Base-by-base conservation (phyloP, 1,140 invertebrate genomes). In the Pseudomyrmex sp. region DNA sequence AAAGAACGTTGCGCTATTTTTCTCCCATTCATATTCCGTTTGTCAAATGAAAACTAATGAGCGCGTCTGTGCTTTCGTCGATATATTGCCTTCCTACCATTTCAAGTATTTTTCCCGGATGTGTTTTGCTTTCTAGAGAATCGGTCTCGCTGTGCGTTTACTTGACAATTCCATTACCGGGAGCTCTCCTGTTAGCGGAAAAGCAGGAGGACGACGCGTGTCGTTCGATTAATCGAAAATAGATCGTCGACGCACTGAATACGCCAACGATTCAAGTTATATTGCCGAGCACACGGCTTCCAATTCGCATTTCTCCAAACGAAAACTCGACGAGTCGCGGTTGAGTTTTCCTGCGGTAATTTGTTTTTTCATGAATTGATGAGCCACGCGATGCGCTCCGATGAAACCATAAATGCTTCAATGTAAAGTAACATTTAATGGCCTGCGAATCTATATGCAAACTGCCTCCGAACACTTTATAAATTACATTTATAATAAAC, bases 101-200 rank as follows among this genome's bases (percentile, higher is more conserved):
- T 80, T 13, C 76, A 79, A 79, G 65, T 79, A 70, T 70, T 79
- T 79, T 80, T 72, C 26, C 66, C 76, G 76, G 66, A 80, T 80
- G 54, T 80, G 76, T 80, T 66, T 80, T 66, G 76, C 76, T 82
- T 74, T 82, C 70, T 75, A 58, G 79, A 82, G 70, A 82, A 13
- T 23, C 79, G 59, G 61, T 77, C 82, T 76, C 73, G 52, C 52
- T 50, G 82, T 52, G 62, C 87, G 88, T 76, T 86, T 73, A 85
- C 84, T 87, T 84, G 87, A 90, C 89, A 91, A 90, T 90, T 91
- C 89, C 88, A 91, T 91, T 91, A 91, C 89, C 84, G 68, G 84
- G 68, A 50, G 73, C 54, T 68, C 59, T 65, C 72, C 73, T 44
- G 62, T 65, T 59, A 66, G 62, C 54, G 56, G 65, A 58, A 58